Percentiles rank a stretch among this genome's conserved stretches.
Conservation (phyloP, 2,888 invertebrate genomes). For the Congeria kusceri region DNA sequence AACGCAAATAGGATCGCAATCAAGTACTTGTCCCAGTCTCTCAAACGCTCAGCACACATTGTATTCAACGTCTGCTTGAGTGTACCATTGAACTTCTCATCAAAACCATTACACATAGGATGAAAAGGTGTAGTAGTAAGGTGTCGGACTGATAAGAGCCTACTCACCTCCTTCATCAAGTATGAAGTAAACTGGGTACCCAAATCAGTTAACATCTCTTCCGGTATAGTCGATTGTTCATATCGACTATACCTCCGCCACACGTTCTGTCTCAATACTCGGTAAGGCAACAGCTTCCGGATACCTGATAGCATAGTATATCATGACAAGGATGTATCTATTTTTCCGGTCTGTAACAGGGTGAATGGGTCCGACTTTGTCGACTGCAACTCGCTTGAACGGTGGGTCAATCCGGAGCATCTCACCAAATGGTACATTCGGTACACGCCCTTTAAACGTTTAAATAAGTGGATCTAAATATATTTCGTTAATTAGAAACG, state of each 20-base stretch:
- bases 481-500: conserved; percentile 5
- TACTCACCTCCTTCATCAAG: conserved; percentile 41
- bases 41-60: conserved; percentile 49
- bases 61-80: conserved; percentile 3
- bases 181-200: conserved; percentile 66
- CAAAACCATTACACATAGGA: too few species aligned
- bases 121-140: conserved; percentile 55
- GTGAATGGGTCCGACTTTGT: conserved; percentile 57
- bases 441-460: conserved; percentile 51
- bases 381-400: conserved; percentile 53
- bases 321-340: conserved; percentile 63
- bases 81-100: conserved; percentile 55
- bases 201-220: conserved; percentile 63
- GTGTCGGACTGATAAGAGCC: conserved; percentile 28
- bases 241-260: conserved; percentile 62
- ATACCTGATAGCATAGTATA: conserved; percentile 64
- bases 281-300: conserved; percentile 62
- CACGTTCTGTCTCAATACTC: conserved; percentile 57
- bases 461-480: too few species aligned
- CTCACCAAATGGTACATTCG: conserved; percentile 44
- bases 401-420: conserved; percentile 62
- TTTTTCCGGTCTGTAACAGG: conserved; percentile 52
- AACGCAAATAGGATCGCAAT: too few species aligned
- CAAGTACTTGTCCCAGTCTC: too few species aligned
- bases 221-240: conserved; percentile 52